Evolutionary conservation across 2,888 invertebrate genomes (phyloP).

Genomic region (Ochropleura leucogaster): DNA sequence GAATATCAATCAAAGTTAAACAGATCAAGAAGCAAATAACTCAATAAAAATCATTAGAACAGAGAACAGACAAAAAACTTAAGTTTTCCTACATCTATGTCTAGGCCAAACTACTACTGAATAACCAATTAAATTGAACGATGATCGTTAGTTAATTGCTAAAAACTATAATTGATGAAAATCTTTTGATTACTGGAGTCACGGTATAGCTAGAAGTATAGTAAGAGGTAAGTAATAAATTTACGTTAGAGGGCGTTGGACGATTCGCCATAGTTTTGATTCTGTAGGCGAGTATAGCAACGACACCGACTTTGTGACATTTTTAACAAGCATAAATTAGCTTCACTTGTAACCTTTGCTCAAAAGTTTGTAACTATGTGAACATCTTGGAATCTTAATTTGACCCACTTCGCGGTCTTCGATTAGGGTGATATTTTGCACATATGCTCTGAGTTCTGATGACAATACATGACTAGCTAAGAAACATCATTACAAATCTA

Average conservation of each 20-base stretch:
- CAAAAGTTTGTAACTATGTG: too few species aligned
- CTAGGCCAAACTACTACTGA: constrained; percentile 32
- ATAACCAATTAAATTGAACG: constrained; percentile 21
- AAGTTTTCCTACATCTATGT: constrained; percentile 16
- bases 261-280: constrained; percentile 29
- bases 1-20: not conserved
- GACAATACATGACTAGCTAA: too few species aligned
- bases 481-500: too few species aligned
- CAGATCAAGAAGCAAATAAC: not conserved
- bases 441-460: too few species aligned
- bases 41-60: constrained; percentile 15
- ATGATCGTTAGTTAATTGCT: constrained; percentile 3
- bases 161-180: constrained; percentile 1
- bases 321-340: too few species aligned
- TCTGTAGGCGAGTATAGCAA: constrained; percentile 32
- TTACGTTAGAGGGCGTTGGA: constrained; percentile 18
- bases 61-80: not conserved
- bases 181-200: constrained; percentile 2
- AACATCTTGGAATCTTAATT: too few species aligned
- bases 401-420: too few species aligned
- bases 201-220: not conserved
- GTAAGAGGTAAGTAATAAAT: constrained; percentile 20
- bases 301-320: constrained; percentile 10
- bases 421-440: too few species aligned
- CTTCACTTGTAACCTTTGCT: too few species aligned